A percentile compares a stretch with the other conserved stretches of the same genome.
phyloP scores from a whole-genome alignment of 2,113 vertebrate species.

The Origma solitaria region DNA sequence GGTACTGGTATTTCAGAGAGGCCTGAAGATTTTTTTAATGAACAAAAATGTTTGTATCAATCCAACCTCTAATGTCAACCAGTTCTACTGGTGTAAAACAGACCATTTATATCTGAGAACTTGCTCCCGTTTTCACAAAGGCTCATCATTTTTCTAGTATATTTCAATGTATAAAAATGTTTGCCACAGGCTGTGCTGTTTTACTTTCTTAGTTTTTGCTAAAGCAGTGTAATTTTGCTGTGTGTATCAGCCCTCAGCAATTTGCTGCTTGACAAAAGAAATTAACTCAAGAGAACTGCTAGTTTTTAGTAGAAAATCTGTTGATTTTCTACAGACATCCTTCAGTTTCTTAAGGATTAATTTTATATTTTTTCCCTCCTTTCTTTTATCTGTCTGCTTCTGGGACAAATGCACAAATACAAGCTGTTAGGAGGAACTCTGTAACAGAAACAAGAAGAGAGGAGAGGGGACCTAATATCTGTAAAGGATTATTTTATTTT shows the following conservation, averaged over 20 bases:
- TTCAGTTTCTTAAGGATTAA: background rate
- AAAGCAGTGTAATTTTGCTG: background rate
- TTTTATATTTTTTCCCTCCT: background rate
- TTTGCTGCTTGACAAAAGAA: background rate
- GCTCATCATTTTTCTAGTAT: background rate
- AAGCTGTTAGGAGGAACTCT: background rate
- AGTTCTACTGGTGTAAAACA: background rate
- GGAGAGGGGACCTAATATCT: background rate
- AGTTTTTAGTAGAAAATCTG: background rate
- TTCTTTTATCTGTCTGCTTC: background rate
- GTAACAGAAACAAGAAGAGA: background rate
- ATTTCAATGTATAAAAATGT: background rate
- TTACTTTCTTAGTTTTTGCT: background rate
- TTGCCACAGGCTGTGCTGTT: background rate
- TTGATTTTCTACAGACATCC: background rate
- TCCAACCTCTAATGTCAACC: background rate
- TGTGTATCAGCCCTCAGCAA: background rate
- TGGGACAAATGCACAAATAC: background rate
- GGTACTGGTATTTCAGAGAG: background rate
- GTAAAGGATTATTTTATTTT: background rate
- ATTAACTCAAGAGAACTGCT: background rate
- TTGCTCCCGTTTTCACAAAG: background rate
- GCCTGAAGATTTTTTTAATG: background rate
- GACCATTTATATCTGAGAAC: background rate
- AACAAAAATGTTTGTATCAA: background rate